Conservation (phyloP, 2,113 vertebrate genomes). For the Zingel zingel region DNA sequence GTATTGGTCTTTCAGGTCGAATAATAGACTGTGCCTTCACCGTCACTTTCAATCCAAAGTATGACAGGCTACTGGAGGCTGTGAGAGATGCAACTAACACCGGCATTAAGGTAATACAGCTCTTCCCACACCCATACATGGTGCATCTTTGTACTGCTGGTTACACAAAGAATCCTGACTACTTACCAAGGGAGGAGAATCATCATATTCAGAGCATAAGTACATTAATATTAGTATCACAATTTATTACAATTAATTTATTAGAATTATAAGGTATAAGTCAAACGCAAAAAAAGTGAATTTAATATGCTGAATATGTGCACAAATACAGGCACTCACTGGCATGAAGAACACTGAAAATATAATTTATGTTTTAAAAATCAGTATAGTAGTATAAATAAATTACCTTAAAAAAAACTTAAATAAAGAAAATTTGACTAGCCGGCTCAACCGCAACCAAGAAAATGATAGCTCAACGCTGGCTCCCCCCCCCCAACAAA, state of each 20-base stretch:
- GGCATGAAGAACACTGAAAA: not conserved
- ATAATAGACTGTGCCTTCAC: conserved; percentile 99
- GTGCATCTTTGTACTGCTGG: not conserved
- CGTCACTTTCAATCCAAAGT: conserved; percentile 98
- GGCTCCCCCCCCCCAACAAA: too few species aligned
- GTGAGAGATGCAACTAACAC: conserved; percentile 98
- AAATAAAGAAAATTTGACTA: too few species aligned
- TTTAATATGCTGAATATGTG: not conserved
- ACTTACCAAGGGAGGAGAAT: not conserved
- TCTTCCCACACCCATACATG: not conserved
- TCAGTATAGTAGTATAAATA: not conserved
- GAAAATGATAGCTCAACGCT: too few species aligned
- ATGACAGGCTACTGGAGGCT: conserved; percentile 95
- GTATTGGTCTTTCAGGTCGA: conserved; percentile 86
- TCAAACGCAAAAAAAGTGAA: not conserved
- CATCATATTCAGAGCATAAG: not conserved
- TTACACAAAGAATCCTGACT: not conserved
- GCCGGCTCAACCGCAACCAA: too few species aligned
- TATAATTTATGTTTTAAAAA: not conserved
- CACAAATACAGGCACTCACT: not conserved
- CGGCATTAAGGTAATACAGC: conserved; percentile 93
- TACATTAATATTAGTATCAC: not conserved
- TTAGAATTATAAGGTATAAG: too few species aligned
- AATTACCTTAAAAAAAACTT: not conserved
- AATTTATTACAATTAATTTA: not conserved